Base-by-base conservation (phyloP, 23 tunicate species). In the Styela plicata region DNA sequence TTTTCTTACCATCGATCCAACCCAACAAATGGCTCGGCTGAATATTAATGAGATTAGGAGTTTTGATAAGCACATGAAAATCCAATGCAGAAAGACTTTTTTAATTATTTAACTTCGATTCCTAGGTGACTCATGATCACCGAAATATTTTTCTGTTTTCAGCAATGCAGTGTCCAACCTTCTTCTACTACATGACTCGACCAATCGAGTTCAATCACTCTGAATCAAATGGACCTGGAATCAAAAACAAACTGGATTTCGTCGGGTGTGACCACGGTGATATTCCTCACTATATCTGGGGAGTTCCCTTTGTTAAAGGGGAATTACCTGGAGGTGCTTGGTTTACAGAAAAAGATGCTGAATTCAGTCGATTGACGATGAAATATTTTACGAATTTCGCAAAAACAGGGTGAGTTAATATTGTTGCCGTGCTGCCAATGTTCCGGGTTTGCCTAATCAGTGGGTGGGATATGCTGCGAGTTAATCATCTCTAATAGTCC, bases 191-290 rank as follows among this genome's bases (percentile, higher is more conserved):
- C 36, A 83, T 92, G 86, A 87, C 89, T 24, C 86, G 87, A 74
- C 74, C 26, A 36, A 91, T 83, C 1, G 89, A 92, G 7, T 87
- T 86, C 52, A 92, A 80, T 33, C 92, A 92, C 31, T 84, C 88
- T 22, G 64, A 24, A 23, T n/a, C 69, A 1, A 92, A 92, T 80
- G 97, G 97, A 21, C 91, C 91, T 2, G 84, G 86, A 20, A 62
- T 92, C 26, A 84, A 70, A 57, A 92, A 92, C 61, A 85, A 89
- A 31, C 83, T 89, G 3, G 89, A 74, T 52, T 94, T 88, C 78
- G 94, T 89, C 22, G 64, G 53, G 34, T 85, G 94, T 32, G 98
- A 94, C 61, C 98, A 94, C 64, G 88, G 90, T 25, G 98, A 94
- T 57, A 92, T 83, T 66, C 69, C 84, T 7, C 69, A 82, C 33